Evolutionary conservation across 2,113 vertebrate species (phyloP), one percentile per base, ranked within the genome.

Genomic region (Cranoglanis bouderius): DNA sequence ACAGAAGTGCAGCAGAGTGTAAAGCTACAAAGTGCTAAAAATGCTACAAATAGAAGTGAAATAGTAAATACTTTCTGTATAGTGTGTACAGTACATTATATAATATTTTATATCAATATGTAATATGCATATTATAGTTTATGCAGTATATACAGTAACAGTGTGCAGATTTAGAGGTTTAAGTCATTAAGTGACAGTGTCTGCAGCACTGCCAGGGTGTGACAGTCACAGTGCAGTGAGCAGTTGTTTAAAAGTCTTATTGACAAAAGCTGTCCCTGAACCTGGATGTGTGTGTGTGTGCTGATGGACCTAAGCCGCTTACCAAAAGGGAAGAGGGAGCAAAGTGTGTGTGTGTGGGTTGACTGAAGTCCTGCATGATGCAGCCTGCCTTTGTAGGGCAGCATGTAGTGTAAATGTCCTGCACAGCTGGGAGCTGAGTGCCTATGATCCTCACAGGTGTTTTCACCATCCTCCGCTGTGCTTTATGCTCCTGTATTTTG

Each of bases 281-380:
- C 6, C 24, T 49, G 46, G 18, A 19, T 49, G 6, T n/a, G 70
- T 32, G 70, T 32, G 72, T 57, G 40, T 51, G 75, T 16, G 74
- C 67, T 88, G 13, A 67, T 38, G 43, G 82, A 53, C 13, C 77
- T 78, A 43, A 85, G 72, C 83, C 18, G 32, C 72, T 85, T 88
- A 49, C 57, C 59, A 40, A 70, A 75, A 24, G 51, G 29, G 26
- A 67, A 43, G 13, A 84, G 40, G 82, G 26, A 38, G 38, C 38
- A 59, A 83, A 61, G 21, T 29, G 38, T 18, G 61, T 19, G 59
- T 65, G 67, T 4, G 19, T 5, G 13, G 49, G 18, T 32, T 81
- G 86, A 61, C 86, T 88, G 51, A 57, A 55, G 78, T 57, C 38
- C 74, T 82, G 35, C 86, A 80, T 78, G 29, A 61, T 24, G 82